Conservation (phyloP, 2,113 vertebrate genomes). For the Polyodon spathula region DNA sequence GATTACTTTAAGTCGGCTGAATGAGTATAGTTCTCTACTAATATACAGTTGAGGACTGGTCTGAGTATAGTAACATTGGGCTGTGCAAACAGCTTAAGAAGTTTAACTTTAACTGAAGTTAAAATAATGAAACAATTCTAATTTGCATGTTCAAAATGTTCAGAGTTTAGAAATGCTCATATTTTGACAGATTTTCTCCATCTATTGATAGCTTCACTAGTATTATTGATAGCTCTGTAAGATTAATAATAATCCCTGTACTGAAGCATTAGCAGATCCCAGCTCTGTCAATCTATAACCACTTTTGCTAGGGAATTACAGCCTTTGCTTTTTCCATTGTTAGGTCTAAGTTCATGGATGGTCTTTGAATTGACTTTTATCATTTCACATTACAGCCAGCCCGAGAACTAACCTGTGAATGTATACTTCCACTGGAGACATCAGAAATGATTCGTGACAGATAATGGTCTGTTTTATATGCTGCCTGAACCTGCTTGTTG, state of each 20-base stretch:
- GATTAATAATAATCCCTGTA: conserved; percentile 7
- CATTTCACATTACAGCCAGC: conserved; percentile 39
- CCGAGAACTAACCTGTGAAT: conserved; percentile 32
- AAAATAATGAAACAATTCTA: no score
- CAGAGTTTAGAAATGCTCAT: neutral
- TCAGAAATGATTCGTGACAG: conserved; percentile 36
- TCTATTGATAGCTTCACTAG: conserved; percentile 11
- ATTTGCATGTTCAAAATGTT: no score
- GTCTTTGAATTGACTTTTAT: conserved; percentile 37
- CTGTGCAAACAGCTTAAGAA: no score
- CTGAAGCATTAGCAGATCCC: conserved; percentile 16
- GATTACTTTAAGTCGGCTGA: no score
- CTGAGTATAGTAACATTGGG: no score
- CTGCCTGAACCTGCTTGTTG: conserved; percentile 42
- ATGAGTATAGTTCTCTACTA: no score
- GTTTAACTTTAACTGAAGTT: no score
- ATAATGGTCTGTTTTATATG: conserved; percentile 42
- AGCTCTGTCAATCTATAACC: conserved; percentile 37
- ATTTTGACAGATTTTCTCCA: neutral
- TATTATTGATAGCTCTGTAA: conserved; percentile 21
- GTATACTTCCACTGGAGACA: conserved; percentile 34
- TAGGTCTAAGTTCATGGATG: conserved; percentile 31
- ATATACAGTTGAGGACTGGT: no score
- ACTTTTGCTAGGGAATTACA: conserved; percentile 28
- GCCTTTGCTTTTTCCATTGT: conserved; percentile 22